Evolutionary conservation across 2,797 vertebrate species (phyloP).

Genomic region (Tympanoctomys barrerae): DNA sequence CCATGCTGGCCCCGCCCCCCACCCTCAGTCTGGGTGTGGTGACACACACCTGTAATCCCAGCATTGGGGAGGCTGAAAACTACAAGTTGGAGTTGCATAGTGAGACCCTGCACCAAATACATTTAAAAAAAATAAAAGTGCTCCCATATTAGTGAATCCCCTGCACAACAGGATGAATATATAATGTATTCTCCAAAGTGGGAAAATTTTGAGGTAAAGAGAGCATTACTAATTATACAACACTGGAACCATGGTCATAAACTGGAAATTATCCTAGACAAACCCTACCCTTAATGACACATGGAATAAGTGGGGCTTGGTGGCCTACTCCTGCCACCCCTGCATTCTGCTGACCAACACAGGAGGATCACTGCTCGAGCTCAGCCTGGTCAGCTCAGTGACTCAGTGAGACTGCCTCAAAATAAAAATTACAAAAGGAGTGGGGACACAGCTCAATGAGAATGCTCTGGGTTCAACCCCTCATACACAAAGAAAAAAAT

Average conservation of each 20-base stretch:
- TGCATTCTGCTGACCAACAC: neutral
- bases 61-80: no score
- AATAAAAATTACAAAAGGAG: neutral
- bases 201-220: neutral
- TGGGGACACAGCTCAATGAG: neutral
- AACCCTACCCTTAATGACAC: neutral
- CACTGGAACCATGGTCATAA: neutral
- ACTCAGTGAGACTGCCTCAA: neutral
- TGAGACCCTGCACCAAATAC: no score
- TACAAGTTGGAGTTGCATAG: no score
- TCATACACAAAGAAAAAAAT: neutral
- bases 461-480: neutral
- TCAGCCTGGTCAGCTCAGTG: neutral
- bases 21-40: no score
- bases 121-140: neutral
- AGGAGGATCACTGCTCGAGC: neutral
- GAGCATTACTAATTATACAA: neutral
- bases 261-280: neutral
- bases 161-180: neutral
- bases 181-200: neutral
- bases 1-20: no score
- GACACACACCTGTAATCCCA: no score
- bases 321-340: neutral
- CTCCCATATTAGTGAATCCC: neutral
- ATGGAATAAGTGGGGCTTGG: neutral